Evolutionary conservation across 2,113 vertebrate genomes (phyloP).

Genomic region (Podilymbus podiceps): DNA sequence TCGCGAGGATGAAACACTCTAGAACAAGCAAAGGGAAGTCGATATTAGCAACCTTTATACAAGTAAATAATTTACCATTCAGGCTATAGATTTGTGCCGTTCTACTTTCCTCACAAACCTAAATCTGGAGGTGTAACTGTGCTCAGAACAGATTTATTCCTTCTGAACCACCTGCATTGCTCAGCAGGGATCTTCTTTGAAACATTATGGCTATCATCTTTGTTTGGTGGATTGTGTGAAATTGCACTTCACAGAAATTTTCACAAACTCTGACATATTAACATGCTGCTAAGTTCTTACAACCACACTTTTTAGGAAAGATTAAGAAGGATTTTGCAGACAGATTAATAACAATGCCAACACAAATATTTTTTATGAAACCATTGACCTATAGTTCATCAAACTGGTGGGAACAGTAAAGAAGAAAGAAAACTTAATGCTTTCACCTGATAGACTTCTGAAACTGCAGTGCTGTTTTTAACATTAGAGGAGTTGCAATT

Average conservation of each 20-base stretch:
- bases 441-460: neutral
- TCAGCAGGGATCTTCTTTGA: neutral
- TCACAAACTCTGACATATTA: neutral
- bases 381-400: neutral
- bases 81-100: neutral
- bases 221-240: neutral
- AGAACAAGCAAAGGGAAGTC: constrained; percentile 67
- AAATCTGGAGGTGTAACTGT: neutral
- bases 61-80: neutral
- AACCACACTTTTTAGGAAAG: neutral
- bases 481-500: neutral
- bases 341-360: neutral
- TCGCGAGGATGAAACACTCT: constrained; percentile 84
- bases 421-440: neutral
- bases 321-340: neutral
- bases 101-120: neutral
- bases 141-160: neutral
- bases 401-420: neutral
- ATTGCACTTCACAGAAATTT: neutral
- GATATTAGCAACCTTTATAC: neutral
- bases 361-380: neutral
- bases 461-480: neutral
- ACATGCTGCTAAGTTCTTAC: neutral
- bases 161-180: neutral
- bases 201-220: neutral